Base-by-base conservation (phyloP, 2,797 vertebrate genomes). In the Mus caroli region DNA sequence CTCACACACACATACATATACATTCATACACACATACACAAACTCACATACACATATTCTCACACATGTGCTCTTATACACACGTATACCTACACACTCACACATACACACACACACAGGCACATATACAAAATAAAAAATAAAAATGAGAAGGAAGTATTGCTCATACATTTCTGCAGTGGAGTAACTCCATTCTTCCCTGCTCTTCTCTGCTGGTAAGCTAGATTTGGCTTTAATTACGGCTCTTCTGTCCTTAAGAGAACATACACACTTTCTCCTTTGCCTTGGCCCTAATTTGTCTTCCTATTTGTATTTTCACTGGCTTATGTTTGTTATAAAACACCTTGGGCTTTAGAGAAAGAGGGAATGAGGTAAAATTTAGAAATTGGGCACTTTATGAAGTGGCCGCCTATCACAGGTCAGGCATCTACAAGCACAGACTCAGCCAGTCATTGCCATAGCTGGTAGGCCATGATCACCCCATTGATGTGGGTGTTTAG, bases 271-370 rank as follows among this genome's bases (percentile, higher is more conserved):
- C 78, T 86, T 92, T 83, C 13, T 94, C 82, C 60, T 92, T 92
- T 93, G 84, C 20, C 86, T 89, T 56, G 20, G 52, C 40, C 62
- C n/a, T 91, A 84, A 79, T 92, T 83, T 91, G 62, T 83, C 69
- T 94, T 91, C 73, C 71, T 92, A 43, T n/a, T 86, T 95, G 69
- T 92, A 76, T 87, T 96, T 95, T 94, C 83, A 94, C 79, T 93
- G 93, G 77, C 40, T 95, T 94, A 95, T 94, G 90, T 95, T 88
- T 88, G 37, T 93, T 93, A 95, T 50, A 94, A 94, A 91, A 34
- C 28, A 87, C 31, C 54, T 92, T 78, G 88, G 73, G n/a, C 28
- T 95, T 94, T 96, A 64, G 26, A 82, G 62, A 58, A 91, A 54
- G 26, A 43, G 31, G 26, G 79, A 24, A 19, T 93, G 75, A 95